Base-by-base conservation (phyloP, 1,140 invertebrate genomes). In the Steinernema feltiae region DNA sequence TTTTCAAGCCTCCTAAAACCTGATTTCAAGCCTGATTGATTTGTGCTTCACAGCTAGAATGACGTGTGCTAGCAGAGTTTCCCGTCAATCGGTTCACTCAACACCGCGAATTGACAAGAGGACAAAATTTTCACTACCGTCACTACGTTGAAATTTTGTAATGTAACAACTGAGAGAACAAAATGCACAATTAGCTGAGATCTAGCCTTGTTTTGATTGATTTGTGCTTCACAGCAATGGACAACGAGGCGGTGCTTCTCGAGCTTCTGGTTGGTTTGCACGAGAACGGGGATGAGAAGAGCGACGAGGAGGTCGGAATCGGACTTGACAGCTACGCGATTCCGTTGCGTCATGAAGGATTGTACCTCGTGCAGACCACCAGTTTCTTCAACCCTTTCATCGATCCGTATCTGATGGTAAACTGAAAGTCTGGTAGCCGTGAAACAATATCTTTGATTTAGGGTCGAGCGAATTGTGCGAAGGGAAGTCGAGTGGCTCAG, bases 361-460 rank as follows among this genome's bases (percentile, higher is more conserved):
- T 98, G 0, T 96, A 93, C 82, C 89, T 98, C 78, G 94, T 98
- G 2, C 96, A 98, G 88, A 98, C 96, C 30, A 97, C 95, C 79
- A 95, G 98, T 87, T 98, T 97, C 88, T 98, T 99, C 86, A 98
- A 98, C 87, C 96, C 96, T 12, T 88, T 98, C 70, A 94, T 98
- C 35, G 96, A 99, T 89, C 96, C 97, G 1, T 98, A 98, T 83
- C 94, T 98, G 93, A 97, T 94, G 95, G 95, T 89, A 88, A n/a
- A n/a, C n/a, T 87, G 53, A 3, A 78, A 30, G 2, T 76, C 1
- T 15, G 74, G 74, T 18, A 15, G 3, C 29, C 3, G 21, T 2
- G 74, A 3, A 15, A 76, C 71, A 53, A 27, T n/a, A 32, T 12
- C 35, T 31, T 73, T 27, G 70, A 78, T 89, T 85, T 80, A 89